Base-by-base conservation (phyloP, 1,140 invertebrate genomes). In the Conus betulinus region DNA sequence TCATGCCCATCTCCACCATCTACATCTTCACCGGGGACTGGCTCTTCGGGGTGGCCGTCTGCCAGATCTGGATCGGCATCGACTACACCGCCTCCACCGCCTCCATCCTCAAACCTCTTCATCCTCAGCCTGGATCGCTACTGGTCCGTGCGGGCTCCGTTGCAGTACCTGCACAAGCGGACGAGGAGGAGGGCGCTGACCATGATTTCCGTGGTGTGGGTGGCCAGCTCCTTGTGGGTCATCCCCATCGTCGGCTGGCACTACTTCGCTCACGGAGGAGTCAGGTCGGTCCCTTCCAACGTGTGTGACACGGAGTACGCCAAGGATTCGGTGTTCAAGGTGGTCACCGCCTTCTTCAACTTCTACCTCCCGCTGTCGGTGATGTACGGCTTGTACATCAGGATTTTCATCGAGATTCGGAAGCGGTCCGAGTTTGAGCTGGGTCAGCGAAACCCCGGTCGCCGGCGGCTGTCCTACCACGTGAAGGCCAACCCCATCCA, bases 31-130 rank as follows among this genome's bases (percentile, higher is more conserved):
- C 96, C 60, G 96, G 96, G 78, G 94, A 95, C 84, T 97, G 96
- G 96, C 91, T 94, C 23, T 95, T 97, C 60, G 96, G 96, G 23
- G 93, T 96, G 8, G 94, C 94, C 23, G 93, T 96, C 25, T 96
- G 96, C 90, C 95, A 96, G 91, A 93, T 94, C 81, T 95, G 94
- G 94, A 94, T 95, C 55, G 93, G 91, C 39, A 91, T 96, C 4
- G 97, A 97, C 91, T 97, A 97, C 92, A 96, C 96, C 1, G 97
- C 97, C 53, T 96, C 96, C 87, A 97, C 96, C 4, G 97, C 96
- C 4, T 97, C 96, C 84, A 97, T 97, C 87, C 95, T 97, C 27
- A 97, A 97, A 97, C 93, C 94, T 97, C 76, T 96, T 97, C 91
- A 95, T 95, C 57, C 94, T 96, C 39, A 94, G 93, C 91, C 91